Base-by-base conservation (phyloP, 2,888 invertebrate species). In the Apotomis turbidana region DNA sequence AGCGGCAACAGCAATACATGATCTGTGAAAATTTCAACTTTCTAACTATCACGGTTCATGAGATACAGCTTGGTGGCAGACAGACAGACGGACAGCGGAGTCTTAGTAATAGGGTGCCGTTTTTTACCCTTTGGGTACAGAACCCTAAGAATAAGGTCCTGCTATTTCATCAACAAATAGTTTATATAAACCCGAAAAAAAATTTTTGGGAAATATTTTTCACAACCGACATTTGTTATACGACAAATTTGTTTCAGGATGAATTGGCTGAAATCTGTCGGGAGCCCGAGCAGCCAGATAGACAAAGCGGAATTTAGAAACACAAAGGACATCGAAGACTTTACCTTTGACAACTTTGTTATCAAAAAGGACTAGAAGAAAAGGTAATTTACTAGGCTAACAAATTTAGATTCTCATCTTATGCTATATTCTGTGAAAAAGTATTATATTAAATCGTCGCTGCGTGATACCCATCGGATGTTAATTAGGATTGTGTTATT, bases 211-310 rank as follows among this genome's bases (percentile, higher is more conserved):
- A 27, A 27, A 27, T 27, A 27, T 27, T 1, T 27, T 27, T 27
- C 27, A 27, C 27, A 27, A 27, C 27, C 27, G 27, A 27, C 27
- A 27, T 2, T 27, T 27, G 27, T 27, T 38, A 41, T 60, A 58
- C 15, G 6, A 27, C 5, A 12, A 44, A 36, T 68, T 75, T 69
- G 60, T 59, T 76, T 87, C 86, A 94, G 95, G 94, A 89, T 90
- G 83, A 80, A 87, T 49, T 94, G 94, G 93, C 76, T 97, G 67
- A 92, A 94, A 79, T 92, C 91, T 46, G 95, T 93, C 5, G 97
- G 97, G 57, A 97, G 97, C 84, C 97, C 97, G 0, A 93, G 94
- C 76, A 96, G 97, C 60, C 91, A 91, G 76, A 97, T 97, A 77
- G 96, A 96, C 8, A 96, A 95, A 84, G 95, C 95, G 0, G 95